Evolutionary conservation across 2,797 vertebrate species (phyloP), one percentile per base, ranked within the genome.

Genomic region (Natrix natrix): DNA sequence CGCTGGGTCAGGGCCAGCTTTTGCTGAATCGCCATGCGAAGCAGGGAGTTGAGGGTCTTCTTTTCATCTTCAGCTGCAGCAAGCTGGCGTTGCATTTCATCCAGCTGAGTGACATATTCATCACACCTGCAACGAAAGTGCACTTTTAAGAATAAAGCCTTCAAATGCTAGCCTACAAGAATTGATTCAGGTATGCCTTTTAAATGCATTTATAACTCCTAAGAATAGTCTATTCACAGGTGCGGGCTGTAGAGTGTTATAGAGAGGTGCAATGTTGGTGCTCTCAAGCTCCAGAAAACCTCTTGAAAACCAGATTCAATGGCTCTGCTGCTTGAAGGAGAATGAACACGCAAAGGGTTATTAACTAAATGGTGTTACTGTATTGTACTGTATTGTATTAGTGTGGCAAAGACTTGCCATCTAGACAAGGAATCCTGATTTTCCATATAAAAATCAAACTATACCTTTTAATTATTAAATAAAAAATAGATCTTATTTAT

Each of bases 11-110:
- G 97, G 0, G 99, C 99, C 96, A 99, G 98, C 97, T 99, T 99
- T 98, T 99, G 99, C 97, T 99, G 99, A 97, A 99, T 99, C 61
- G 99, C 99, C 99, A 99, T 99, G 8, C 99, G 98, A 91, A 99
- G 98, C 96, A 99, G 97, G 0, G 99, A 99, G 97, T 99, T 99
- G 88, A 99, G 98, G 1, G 99, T 99, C 98, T 99, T 99, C 98
- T 99, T 99, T 97, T 99, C 99, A 0, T 99, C 99, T 97, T 99
- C 99, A 0, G 99, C 99, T 0, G 99, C 99, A 0, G 99, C 98
- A 55, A 99, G 98, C 96, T 99, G 99, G 95, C 99, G 97, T 98
- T 99, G 99, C 99, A 99, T 99, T 97, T 98, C 98, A 1, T 99
- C 99, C 97, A 99, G 97, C 98, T 99, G 99, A 1, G 98, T 99